These are phyloP conservation scores for Microcebus lehilahytsara DNA, from an alignment of 2,113 vertebrate genomes.

Conservation along the genomic window DNA sequence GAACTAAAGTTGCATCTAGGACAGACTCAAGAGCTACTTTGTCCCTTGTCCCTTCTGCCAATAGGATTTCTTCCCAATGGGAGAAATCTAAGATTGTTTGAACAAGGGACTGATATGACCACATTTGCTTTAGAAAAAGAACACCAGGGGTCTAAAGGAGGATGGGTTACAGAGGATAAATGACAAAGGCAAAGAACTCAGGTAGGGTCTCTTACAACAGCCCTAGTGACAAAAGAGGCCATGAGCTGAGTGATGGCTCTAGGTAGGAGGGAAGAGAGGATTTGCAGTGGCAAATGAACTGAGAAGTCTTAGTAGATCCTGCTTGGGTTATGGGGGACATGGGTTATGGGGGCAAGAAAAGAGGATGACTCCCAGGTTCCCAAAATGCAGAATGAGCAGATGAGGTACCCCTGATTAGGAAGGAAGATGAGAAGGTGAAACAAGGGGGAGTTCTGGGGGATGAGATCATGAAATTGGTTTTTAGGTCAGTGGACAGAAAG, in stretches of 20 bases:
- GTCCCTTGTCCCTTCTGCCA: too few species aligned
- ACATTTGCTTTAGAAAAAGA: background rate
- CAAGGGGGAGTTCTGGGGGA: background rate
- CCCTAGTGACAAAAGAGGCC: background rate
- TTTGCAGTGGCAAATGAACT: background rate
- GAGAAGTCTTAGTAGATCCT: background rate
- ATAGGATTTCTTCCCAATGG: background rate
- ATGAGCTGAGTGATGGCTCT: background rate
- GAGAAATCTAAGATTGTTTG: background rate
- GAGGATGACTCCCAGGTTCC: background rate
- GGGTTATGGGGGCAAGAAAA: background rate
- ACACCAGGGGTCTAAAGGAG: background rate
- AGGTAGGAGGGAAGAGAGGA: background rate
- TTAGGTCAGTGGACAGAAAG: background rate
- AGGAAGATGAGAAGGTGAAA: background rate
- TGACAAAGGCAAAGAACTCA: background rate
- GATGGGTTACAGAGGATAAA: background rate
- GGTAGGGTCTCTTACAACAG: background rate
- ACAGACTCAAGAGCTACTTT: too few species aligned
- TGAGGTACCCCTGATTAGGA: accelerated
- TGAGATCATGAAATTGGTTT: background rate
- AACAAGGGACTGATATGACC: background rate
- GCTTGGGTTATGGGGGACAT: background rate
- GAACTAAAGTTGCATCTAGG: background rate
- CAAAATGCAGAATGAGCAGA: background rate